These are phyloP conservation scores for Drosophila setosimentum DNA, from an alignment of 2,888 invertebrate species.

Conservation along the genomic window DNA sequence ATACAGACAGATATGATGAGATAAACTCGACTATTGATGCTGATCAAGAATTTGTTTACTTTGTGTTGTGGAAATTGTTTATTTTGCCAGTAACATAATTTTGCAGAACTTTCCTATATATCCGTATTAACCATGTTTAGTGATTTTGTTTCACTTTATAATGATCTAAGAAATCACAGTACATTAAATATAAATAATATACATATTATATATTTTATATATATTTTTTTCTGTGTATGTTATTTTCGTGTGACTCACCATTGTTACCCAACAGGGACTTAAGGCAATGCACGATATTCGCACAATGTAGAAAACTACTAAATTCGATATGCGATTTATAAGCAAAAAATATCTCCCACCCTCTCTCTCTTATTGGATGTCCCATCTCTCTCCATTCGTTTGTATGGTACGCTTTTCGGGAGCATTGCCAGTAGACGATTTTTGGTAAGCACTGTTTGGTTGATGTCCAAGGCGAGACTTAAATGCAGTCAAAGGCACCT, in stretches of 20 bases:
- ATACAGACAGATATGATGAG: neutral
- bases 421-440: conserved; percentile 47
- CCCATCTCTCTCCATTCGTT: neutral
- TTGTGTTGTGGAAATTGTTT: neutral
- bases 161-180: neutral
- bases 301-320: conserved; percentile 71
- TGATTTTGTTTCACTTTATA: too few relatives aligned
- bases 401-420: conserved; percentile 48
- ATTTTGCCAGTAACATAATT: neutral
- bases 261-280: conserved; percentile 30
- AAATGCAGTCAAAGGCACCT: conserved; percentile 56
- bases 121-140: neutral
- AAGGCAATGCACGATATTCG: conserved; percentile 68
- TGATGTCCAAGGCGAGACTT: conserved; percentile 60
- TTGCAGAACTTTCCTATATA: accelerated
- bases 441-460: conserved; percentile 69
- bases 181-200: neutral
- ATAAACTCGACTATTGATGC: neutral
- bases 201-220: neutral
- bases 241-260: conserved; percentile 26
- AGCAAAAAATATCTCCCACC: conserved; percentile 8
- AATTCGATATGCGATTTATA: conserved; percentile 80
- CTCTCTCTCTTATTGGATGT: neutral
- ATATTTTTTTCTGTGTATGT: conserved; percentile 1
- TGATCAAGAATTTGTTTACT: neutral